Evolutionary conservation across 2,113 vertebrate genomes (phyloP).

Genomic region (Echinops telfairi): DNA sequence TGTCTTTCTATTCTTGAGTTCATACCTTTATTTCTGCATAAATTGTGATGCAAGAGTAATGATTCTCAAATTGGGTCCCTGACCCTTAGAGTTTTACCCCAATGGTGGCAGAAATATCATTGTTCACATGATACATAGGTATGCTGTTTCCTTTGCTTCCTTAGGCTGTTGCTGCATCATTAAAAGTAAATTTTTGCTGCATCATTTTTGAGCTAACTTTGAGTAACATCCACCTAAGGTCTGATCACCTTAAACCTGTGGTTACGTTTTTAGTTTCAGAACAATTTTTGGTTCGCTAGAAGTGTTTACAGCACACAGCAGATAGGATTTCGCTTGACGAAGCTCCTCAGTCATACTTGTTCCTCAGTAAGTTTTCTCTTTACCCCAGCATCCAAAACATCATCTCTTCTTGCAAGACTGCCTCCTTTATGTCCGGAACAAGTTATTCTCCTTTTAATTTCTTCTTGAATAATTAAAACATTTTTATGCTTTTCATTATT

Average conservation of each 20-base stretch:
- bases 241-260: neutral
- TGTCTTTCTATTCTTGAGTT: neutral
- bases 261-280: neutral
- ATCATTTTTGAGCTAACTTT: neutral
- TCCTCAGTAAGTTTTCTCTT: neutral
- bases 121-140: neutral
- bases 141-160: neutral
- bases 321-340: neutral
- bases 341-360: neutral
- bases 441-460: constrained; percentile 29
- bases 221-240: neutral
- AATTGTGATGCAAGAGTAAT: neutral
- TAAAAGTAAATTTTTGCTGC: neutral
- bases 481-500: constrained; percentile 42
- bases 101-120: neutral
- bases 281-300: neutral
- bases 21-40: neutral
- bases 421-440: neutral
- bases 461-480: constrained; percentile 32
- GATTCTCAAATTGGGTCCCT: neutral
- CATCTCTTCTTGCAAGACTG: neutral
- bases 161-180: neutral
- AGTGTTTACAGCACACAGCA: neutral
- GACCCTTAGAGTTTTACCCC: neutral
- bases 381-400: neutral